Evolutionary conservation across 2,797 vertebrate species (phyloP), one percentile per base, ranked within the genome.

Genomic region (Myripristis jacobus): DNA sequence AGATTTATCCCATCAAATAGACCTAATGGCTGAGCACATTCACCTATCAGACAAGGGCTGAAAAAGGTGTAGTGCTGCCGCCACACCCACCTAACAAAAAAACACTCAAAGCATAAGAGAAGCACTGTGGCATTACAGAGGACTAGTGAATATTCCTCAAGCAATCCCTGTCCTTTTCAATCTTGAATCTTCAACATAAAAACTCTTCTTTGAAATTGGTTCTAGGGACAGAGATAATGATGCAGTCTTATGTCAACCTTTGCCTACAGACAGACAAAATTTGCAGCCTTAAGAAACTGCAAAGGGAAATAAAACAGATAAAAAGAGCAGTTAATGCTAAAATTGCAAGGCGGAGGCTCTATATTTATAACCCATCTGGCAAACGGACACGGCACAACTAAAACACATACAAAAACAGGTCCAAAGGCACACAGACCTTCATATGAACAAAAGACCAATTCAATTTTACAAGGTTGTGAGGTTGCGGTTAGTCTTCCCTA

Each of bases 401-500:
- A 44, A 50, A 66, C 15, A 5, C 0, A n/a, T 19, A 15, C 25
- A 29, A 56, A 56, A 56, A 75, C 66, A 54, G n/a, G 52, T 52
- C 68, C 69, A 48, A 4, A 67, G 16, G 53, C 29, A 70, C 54
- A 69, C 34, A 74, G 2, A 25, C 46, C 24, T 65, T 53, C 27
- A 59, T 24, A 56, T n/a, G 16, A 38, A 50, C 27, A 62, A 25
- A n/a, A 56, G 47, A 34, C 2, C n/a, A 25, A 38, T 62, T 70
- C 1, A 19, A 34, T 44, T 79, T 69, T 59, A 24, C 8, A 16
- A 36, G 69, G 48, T 60, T 66, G 13, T 66, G 21, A 75, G 76
- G 75, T 81, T 70, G 82, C 62, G 41, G 54, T 34, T 79, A 57
- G 59, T 60, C 58, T 43, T 54, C 61, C 38, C 11, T 53, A 70